These are phyloP conservation scores for Grammomys surdaster DNA, from an alignment of 2,113 vertebrate genomes.

Conservation along the genomic window DNA sequence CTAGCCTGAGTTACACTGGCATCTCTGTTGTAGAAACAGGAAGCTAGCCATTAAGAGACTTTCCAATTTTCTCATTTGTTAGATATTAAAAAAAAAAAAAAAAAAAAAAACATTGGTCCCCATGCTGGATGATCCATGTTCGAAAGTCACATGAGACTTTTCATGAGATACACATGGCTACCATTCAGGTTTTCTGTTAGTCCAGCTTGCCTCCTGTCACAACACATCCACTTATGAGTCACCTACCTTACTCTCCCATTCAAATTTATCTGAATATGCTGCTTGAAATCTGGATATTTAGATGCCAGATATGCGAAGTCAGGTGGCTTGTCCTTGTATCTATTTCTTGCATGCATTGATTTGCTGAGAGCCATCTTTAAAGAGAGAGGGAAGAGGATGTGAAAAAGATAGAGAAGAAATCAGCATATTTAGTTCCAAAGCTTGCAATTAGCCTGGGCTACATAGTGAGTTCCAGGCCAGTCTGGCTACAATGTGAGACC, in stretches of 20 bases:
- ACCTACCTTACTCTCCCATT: conserved; percentile 91
- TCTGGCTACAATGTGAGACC: not conserved
- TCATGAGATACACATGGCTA: conserved; percentile 19
- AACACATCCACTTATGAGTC: conserved; percentile 8
- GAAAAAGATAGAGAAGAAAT: not conserved
- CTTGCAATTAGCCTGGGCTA: not conserved
- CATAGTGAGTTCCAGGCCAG: not conserved
- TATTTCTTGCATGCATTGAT: conserved; percentile 94
- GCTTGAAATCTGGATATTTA: conserved; percentile 94
- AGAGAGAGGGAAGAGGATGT: not conserved
- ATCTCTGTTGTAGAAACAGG: not conserved
- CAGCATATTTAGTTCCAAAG: conserved; percentile 46
- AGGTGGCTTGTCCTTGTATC: conserved; percentile 94
- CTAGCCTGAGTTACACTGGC: conserved; percentile 5
- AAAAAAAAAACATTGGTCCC: conserved; percentile 61
- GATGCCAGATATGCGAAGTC: conserved; percentile 93
- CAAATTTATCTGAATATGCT: conserved; percentile 91
- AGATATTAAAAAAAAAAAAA: conserved; percentile 70
- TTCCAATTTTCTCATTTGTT: not conserved
- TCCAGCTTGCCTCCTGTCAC: not conserved
- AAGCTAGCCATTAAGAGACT: conserved; percentile 37
- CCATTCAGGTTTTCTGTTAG: conserved; percentile 3
- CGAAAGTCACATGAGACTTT: not conserved
- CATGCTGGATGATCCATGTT: not conserved
- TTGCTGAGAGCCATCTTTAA: conserved; percentile 92